A percentile compares a stretch with the other conserved stretches of the same genome.
Evolutionary conservation across 2,888 invertebrate genomes (phyloP).

Genomic region (Prionchulus punctatus): DNA sequence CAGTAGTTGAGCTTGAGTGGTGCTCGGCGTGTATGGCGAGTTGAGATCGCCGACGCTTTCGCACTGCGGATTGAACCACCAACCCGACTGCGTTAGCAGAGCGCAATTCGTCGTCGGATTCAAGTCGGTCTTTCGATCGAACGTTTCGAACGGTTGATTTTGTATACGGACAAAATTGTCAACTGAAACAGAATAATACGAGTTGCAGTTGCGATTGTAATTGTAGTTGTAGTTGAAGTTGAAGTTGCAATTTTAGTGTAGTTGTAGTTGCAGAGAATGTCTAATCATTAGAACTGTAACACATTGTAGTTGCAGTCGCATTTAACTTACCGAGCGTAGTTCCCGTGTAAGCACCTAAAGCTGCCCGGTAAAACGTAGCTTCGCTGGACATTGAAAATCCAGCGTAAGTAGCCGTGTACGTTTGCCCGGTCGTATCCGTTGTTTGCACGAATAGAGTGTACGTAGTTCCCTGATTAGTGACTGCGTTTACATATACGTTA

Average conservation of each 20-base stretch:
- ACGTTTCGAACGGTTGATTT: conserved; percentile 7
- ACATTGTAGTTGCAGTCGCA: no score
- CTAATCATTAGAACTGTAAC: no score
- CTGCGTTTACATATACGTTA: conserved; percentile 3
- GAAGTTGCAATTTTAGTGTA: no score
- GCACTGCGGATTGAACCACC: conserved; percentile 10
- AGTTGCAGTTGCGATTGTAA: neutral
- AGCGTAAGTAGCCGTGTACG: neutral
- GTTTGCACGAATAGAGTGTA: conserved; percentile 4
- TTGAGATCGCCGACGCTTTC: neutral
- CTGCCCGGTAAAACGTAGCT: neutral
- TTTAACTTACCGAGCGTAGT: neutral
- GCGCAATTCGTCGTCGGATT: conserved; percentile 6
- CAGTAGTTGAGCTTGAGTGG: neutral
- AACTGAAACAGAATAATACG: conserved; percentile 5
- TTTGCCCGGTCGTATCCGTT: neutral
- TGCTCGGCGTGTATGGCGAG: neutral
- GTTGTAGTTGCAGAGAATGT: no score
- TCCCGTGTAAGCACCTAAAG: neutral
- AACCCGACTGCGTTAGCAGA: conserved; percentile 6
- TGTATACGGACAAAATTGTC: conserved; percentile 1
- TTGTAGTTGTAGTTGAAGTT: neutral
- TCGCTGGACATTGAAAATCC: neutral
- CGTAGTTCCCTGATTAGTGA: neutral
- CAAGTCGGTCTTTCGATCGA: conserved; percentile 5